A percentile compares a stretch with the other conserved stretches of the same genome.
Evolutionary conservation across 2,113 vertebrate species (phyloP).

Genomic region (Cephalopterus ornatus): DNA sequence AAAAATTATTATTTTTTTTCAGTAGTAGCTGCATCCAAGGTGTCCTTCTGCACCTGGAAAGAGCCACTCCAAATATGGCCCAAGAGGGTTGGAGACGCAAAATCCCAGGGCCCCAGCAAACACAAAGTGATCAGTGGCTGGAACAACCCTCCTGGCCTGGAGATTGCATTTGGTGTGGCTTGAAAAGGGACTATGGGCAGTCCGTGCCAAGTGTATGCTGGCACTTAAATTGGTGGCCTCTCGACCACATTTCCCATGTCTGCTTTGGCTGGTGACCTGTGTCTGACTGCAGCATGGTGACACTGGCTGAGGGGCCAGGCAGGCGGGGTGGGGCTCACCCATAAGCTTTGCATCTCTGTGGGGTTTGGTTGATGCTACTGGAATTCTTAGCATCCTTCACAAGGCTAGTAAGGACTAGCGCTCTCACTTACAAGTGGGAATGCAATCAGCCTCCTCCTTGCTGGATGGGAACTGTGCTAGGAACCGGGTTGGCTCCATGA

Average conservation of each 20-base stretch:
- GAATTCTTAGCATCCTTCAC: background rate
- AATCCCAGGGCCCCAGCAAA: background rate
- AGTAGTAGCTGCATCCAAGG: background rate
- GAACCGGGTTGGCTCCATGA: background rate
- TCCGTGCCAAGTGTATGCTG: background rate
- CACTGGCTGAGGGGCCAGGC: background rate
- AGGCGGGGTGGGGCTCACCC: background rate
- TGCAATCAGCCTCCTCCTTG: background rate
- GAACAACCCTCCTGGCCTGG: background rate
- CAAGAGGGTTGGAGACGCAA: background rate
- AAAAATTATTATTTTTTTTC: background rate
- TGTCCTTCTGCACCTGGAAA: background rate
- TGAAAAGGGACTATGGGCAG: background rate
- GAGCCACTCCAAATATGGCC: background rate
- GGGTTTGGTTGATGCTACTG: background rate
- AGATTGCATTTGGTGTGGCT: background rate
- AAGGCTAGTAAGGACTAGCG: background rate
- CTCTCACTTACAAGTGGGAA: background rate
- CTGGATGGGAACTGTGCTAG: background rate
- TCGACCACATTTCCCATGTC: fast-evolving
- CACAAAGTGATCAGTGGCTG: background rate
- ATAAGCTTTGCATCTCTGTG: background rate
- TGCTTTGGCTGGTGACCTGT: background rate
- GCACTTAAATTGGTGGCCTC: background rate
- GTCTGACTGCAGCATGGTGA: background rate